Evolutionary conservation across 2,888 invertebrate genomes (phyloP), one percentile per base, ranked within the genome.

Genomic region (Druceiella hillmani): DNA sequence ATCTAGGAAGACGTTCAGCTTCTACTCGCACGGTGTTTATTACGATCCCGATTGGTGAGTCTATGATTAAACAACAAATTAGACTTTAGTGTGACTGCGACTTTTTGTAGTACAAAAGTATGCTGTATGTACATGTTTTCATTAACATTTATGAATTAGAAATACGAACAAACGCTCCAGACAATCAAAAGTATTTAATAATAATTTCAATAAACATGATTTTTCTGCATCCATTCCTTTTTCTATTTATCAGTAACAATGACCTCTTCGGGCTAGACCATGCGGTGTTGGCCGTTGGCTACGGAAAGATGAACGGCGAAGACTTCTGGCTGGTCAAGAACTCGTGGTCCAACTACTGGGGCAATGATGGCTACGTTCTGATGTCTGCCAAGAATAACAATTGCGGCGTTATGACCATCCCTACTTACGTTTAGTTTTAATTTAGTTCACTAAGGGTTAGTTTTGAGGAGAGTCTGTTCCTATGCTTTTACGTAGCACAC

Each of bases 341-440:
- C 67, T 94, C 93, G 0, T 95, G 95, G 95, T 94, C 93, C 2
- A 95, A 91, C 50, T 81, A 92, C 57, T 95, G 94, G 95, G 95
- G 95, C 20, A 95, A 95, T 57, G 92, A 93, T 59, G 95, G 95
- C 1, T 97, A 95, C 55, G 80, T 95, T 1, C 75, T 95, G 2
- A 95, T 97, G 86, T 78, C 91, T 0, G 82, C 86, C 27, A 79
- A 79, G 52, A 76, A 93, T 50, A 95, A 97, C 64, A 94, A 94
- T 59, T 97, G 95, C 53, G 95, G 95, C 4, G 94, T 97, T 1
- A 78, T 86, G 62, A 81, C 86, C 4, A 76, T 80, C 4, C 88
- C 94, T 17, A 95, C 94, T 14, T 91, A 89, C 55, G 89, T 86
- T 16, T 70, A 77, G 29, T 82, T 84, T 66, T 78, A 73, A n/a